These are phyloP conservation scores for Cephus runcator DNA, from an alignment of 2,888 invertebrate genomes.

Conservation along the genomic window DNA sequence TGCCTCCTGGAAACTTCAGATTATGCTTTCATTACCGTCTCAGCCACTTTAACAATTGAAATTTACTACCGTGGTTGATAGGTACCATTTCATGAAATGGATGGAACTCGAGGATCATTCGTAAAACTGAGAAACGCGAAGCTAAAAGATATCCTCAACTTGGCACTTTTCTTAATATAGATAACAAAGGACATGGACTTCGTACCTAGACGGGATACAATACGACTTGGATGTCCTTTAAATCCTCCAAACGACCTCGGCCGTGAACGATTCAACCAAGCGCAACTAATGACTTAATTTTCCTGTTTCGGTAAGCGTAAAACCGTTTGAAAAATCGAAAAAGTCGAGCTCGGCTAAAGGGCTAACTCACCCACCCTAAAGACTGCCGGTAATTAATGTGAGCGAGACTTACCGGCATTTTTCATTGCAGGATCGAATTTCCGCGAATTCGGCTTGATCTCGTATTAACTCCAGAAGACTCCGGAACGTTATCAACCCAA, in stretches of 20 bases:
- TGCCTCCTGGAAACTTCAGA: conserved; percentile 33
- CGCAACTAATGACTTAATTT: neutral
- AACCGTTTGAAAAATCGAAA: conserved; percentile 1
- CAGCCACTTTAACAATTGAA: conserved; percentile 40
- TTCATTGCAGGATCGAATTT: neutral
- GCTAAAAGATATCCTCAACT: neutral
- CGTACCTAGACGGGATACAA: neutral
- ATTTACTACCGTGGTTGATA: conserved; percentile 21
- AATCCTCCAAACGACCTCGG: neutral
- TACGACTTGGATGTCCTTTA: neutral
- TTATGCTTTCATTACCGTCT: conserved; percentile 41
- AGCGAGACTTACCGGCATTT: neutral
- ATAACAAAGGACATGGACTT: neutral
- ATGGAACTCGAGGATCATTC: neutral
- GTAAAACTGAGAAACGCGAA: neutral
- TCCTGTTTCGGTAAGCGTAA: conserved; percentile 4
- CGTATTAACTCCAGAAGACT: neutral
- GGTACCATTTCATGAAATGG: neutral
- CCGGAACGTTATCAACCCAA: neutral
- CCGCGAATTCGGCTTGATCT: neutral
- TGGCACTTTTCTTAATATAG: neutral
- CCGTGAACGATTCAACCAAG: neutral
- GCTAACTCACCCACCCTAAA: neutral
- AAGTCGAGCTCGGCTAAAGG: neutral
- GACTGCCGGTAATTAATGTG: neutral